These are phyloP conservation scores for Xerus rutilus DNA, from an alignment of 2,797 vertebrate species.

Conservation along the genomic window DNA sequence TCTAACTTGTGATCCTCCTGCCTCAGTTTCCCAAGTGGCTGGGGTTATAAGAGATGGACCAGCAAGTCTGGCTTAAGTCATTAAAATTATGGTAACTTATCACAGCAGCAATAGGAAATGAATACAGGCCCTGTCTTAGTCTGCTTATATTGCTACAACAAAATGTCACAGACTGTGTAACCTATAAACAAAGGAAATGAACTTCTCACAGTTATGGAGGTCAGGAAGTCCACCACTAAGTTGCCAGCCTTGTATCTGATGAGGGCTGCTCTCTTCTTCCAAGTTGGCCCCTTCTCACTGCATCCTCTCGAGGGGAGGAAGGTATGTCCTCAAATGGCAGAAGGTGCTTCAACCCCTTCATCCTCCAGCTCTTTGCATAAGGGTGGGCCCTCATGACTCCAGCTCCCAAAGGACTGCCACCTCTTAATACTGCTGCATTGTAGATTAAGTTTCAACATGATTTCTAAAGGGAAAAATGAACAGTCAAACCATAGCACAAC, in stretches of 20 bases:
- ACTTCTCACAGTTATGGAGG: neutral
- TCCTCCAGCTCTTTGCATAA: neutral
- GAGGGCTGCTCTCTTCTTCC: neutral
- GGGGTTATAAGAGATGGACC: neutral
- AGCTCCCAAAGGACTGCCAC: neutral
- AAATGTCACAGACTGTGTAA: neutral
- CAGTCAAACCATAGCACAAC: neutral
- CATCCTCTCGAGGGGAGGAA: too few relatives aligned
- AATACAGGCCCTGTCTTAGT: neutral
- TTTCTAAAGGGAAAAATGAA: neutral
- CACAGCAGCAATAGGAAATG: neutral
- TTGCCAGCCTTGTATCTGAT: too few relatives aligned
- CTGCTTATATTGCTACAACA: too few relatives aligned
- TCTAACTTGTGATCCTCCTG: neutral
- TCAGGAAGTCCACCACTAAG: neutral
- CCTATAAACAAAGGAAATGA: neutral
- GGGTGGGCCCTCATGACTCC: neutral
- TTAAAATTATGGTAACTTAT: neutral
- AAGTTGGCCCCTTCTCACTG: neutral
- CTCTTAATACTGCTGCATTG: neutral
- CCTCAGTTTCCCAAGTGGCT: neutral
- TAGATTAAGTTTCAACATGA: neutral
- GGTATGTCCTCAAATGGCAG: neutral
- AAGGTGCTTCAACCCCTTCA: too few relatives aligned
- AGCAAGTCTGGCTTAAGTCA: neutral